Evolutionary conservation across 2,888 invertebrate genomes (phyloP).

Genomic region (Achlya flavicornis): DNA sequence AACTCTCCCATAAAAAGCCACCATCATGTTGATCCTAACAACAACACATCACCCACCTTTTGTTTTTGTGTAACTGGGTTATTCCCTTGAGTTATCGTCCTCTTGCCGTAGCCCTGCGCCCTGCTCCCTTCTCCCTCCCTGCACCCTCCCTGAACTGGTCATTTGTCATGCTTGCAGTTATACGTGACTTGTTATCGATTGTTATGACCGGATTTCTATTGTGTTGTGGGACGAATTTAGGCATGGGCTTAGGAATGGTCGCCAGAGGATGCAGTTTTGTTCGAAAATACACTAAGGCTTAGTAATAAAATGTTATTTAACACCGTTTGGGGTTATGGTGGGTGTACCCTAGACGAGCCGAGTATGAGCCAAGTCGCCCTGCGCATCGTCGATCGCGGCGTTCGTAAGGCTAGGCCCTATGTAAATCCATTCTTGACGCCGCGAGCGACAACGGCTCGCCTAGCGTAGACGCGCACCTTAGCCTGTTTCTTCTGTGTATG

Average conservation of each 20-base stretch:
- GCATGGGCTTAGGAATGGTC: not conserved
- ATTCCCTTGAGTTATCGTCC: conserved; percentile 58
- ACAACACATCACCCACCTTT: conserved; percentile 52
- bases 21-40: conserved; percentile 34
- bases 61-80: conserved; percentile 58
- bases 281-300: too few relatives aligned
- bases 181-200: conserved; percentile 53
- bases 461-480: too few relatives aligned
- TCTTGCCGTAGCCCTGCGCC: conserved; percentile 43
- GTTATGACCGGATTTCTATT: conserved; percentile 38
- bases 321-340: too few relatives aligned
- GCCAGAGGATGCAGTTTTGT: not conserved
- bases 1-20: conserved; percentile 27
- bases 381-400: too few relatives aligned
- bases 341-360: too few relatives aligned
- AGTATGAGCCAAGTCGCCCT: too few relatives aligned
- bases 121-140: conserved; percentile 19
- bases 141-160: conserved; percentile 34
- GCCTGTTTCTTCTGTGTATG: too few relatives aligned
- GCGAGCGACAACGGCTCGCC: too few relatives aligned
- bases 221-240: conserved; percentile 22
- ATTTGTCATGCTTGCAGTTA: conserved; percentile 60
- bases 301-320: too few relatives aligned
- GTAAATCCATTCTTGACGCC: too few relatives aligned
- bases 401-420: too few relatives aligned